phyloP scores from a whole-genome alignment of 2,113 vertebrate genomes.

The Saimiri boliviensis region DNA sequence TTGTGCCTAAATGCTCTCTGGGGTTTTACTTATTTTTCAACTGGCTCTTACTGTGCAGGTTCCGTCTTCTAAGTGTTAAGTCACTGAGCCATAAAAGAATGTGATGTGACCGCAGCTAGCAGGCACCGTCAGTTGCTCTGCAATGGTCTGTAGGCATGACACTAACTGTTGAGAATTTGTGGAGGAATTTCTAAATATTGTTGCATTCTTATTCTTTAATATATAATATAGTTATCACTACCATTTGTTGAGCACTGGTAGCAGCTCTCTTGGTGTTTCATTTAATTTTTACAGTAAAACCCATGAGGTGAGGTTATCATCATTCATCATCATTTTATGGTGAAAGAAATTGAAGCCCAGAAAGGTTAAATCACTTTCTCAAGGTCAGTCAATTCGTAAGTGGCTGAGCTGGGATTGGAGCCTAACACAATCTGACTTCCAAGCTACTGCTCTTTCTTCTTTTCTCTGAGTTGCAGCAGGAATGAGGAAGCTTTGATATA shows the following conservation, averaged over 20 bases:
- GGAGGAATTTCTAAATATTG: not conserved
- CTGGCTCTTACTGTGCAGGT: conserved; percentile 6
- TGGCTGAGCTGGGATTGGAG: not conserved
- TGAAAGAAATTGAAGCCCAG: not conserved
- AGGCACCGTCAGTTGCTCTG: not conserved
- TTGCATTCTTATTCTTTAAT: not conserved
- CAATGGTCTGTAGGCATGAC: no score
- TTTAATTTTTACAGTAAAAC: not conserved
- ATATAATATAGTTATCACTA: not conserved
- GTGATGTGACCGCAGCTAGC: not conserved
- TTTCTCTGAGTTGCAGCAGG: no score
- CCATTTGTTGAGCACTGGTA: not conserved
- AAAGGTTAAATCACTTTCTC: not conserved
- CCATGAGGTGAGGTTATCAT: not conserved
- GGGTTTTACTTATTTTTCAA: conserved; percentile 51
- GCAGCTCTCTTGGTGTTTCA: not conserved
- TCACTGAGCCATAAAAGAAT: conserved; percentile 22
- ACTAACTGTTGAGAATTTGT: not conserved
- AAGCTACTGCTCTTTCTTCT: not conserved
- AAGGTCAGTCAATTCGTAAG: not conserved
- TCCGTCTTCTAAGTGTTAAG: conserved; percentile 47
- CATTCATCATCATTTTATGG: not conserved
- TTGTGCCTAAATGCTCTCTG: conserved; percentile 45
- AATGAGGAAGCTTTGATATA: no score
- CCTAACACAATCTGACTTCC: not conserved